phyloP scores from a whole-genome alignment of 1,140 invertebrate species.

The Oryzaephilus surinamensis region DNA sequence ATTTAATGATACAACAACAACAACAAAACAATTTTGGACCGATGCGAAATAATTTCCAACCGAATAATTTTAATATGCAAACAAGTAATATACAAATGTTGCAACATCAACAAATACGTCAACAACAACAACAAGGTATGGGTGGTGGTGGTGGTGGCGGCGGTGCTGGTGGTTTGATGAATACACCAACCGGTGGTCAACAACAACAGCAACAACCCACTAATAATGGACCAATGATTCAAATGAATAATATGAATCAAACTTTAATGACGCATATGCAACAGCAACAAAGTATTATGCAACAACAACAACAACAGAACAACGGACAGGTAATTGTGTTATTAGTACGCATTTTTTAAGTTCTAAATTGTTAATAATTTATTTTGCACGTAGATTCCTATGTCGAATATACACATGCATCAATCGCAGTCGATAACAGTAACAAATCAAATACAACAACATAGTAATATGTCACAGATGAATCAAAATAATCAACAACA shows the following conservation, averaged over 20 bases:
- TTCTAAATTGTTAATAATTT: neutral
- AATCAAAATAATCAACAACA: slow-evolving; percentile 34
- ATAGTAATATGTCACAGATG: no score
- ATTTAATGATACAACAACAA: slow-evolving; percentile 59
- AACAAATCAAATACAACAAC: no score
- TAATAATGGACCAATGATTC: slow-evolving; percentile 29
- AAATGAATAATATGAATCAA: slow-evolving; percentile 40
- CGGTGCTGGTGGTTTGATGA: no score
- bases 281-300: slow-evolving; percentile 24
- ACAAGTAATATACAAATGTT: slow-evolving; percentile 29
- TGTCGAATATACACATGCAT: slow-evolving; percentile 53
- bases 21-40: slow-evolving; percentile 43
- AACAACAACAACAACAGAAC: slow-evolving; percentile 38
- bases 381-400: slow-evolving; percentile 38
- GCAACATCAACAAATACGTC: slow-evolving; percentile 33
- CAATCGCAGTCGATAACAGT: slow-evolving; percentile 53
- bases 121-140: slow-evolving; percentile 27
- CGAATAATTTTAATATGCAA: slow-evolving; percentile 39
- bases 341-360: neutral
- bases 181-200: no score
- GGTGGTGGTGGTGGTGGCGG: slow-evolving; percentile 16
- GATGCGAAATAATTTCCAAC: slow-evolving; percentile 53
- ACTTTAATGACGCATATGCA: slow-evolving; percentile 40
- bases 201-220: slow-evolving; percentile 2
- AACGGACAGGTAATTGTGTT: slow-evolving; percentile 28